A percentile compares a stretch with the other conserved stretches of the same genome.
phyloP scores from a whole-genome alignment of 2,888 invertebrate species.

The Dichetophora obliterata region DNA sequence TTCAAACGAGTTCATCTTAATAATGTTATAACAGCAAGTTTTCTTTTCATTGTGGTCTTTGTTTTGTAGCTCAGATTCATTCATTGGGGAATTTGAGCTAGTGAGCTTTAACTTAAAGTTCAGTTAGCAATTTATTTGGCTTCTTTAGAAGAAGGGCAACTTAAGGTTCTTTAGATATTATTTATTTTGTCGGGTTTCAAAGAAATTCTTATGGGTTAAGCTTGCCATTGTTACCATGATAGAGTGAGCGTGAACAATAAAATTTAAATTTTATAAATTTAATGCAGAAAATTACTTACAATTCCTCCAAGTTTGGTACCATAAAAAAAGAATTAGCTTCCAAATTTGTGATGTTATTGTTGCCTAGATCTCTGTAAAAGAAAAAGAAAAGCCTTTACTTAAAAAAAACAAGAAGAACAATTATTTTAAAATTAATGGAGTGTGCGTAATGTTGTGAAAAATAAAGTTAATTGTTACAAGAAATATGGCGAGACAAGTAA shows the following conservation, averaged over 20 bases:
- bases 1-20: no score
- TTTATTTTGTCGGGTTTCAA: neutral
- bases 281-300: slow-evolving; percentile 74
- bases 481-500: no score
- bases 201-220: neutral
- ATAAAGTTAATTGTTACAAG: no score
- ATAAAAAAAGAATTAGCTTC: slow-evolving; percentile 78
- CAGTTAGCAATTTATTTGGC: neutral
- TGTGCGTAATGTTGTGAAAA: no score
- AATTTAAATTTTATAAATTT: neutral
- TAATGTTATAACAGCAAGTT: no score
- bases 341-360: slow-evolving; percentile 84
- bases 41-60: neutral
- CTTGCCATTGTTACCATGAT: no score
- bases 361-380: slow-evolving; percentile 80
- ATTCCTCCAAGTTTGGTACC: slow-evolving; percentile 79
- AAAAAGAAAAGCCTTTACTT: slow-evolving; percentile 40
- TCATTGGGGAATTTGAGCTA: neutral
- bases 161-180: neutral
- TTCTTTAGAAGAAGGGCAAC: neutral
- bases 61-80: neutral
- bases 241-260: no score
- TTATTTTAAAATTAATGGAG: no score
- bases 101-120: neutral
- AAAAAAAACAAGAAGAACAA: neutral